A percentile compares a stretch with the other conserved stretches of the same genome.
phyloP scores from a whole-genome alignment of 2,113 vertebrate genomes.

The Paedocypris sp. region DNA sequence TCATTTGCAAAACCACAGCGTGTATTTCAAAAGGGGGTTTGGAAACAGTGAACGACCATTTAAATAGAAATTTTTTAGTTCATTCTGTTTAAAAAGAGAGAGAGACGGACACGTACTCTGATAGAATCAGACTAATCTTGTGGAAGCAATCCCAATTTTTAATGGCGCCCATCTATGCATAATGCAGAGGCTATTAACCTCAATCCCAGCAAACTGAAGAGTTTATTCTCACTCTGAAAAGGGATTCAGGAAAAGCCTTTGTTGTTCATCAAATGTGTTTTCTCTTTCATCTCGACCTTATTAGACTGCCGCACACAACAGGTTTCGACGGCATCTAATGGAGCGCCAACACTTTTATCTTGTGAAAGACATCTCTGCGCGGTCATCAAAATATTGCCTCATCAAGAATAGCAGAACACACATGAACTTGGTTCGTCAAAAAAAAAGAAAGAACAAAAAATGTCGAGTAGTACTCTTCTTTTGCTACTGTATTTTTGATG shows the following conservation, averaged over 20 bases:
- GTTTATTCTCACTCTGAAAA: not conserved
- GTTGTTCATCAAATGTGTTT: not conserved
- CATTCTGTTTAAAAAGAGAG: too few relatives aligned
- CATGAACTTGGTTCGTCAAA: too few relatives aligned
- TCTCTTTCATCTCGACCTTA: conserved; percentile 6
- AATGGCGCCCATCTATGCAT: not conserved
- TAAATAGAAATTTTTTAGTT: too few relatives aligned
- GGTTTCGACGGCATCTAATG: not conserved
- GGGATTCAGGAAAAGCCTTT: not conserved
- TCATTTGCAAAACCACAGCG: not conserved
- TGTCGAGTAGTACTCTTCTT: too few relatives aligned
- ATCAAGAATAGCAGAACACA: not conserved
- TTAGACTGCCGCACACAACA: not conserved
- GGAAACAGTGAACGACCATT: too few relatives aligned
- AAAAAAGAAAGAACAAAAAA: too few relatives aligned
- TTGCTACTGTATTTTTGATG: conserved; percentile 20
- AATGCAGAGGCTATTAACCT: not conserved
- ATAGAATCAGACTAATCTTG: not conserved
- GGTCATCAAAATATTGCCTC: not conserved
- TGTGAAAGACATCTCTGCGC: not conserved
- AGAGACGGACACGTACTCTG: not conserved
- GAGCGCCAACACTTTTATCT: not conserved
- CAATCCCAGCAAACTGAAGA: not conserved
- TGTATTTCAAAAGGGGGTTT: too few relatives aligned
- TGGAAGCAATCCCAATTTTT: not conserved